Evolutionary conservation across 2,888 invertebrate species (phyloP), one percentile per base, ranked within the genome.

Genomic region (Agrotis clavis): DNA sequence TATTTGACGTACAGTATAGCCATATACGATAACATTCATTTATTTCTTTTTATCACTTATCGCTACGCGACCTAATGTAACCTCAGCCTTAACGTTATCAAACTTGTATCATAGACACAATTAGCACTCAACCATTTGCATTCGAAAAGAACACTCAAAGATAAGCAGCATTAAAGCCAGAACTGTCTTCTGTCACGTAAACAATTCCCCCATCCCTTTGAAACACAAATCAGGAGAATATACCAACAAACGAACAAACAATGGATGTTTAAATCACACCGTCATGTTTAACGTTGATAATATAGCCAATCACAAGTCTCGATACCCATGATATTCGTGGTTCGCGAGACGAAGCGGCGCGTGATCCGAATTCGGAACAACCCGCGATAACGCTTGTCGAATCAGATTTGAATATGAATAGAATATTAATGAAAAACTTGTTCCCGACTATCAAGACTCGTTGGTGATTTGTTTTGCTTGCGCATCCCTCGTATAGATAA

Each of bases 371-470:
- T 95, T 83, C 88, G 69, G 86, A 89, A 83, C 78, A 80, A 75
- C 77, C 75, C 81, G 81, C 86, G 93, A 94, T 94, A 95, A 93
- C 93, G 91, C 91, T 91, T 89, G 91, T 90, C 93, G 92, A 93
- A 92, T 92, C 91, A 90, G 90, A 95, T 95, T 95, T 95, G 94
- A 95, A 95, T 95, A 95, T 94, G 95, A 93, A 94, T 93, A 87
- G 94, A 94, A 95, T 94, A 93, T 93, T 95, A 94, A 95, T 94
- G 94, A 93, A 93, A 94, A 93, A 93, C 92, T 94, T 93, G 89
- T 87, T 86, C 88, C 83, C 85, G 86, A 90, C 90, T 92, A 91
- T 90, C 84, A 87, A 89, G 86, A 88, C 79, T 86, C 83, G 83
- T 75, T 75, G 80, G 77, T 84, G 86, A 88, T 90, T 91, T 92